These are phyloP conservation scores for Nycticryphes semicollaris DNA, from an alignment of 2,113 vertebrate species.

Conservation along the genomic window DNA sequence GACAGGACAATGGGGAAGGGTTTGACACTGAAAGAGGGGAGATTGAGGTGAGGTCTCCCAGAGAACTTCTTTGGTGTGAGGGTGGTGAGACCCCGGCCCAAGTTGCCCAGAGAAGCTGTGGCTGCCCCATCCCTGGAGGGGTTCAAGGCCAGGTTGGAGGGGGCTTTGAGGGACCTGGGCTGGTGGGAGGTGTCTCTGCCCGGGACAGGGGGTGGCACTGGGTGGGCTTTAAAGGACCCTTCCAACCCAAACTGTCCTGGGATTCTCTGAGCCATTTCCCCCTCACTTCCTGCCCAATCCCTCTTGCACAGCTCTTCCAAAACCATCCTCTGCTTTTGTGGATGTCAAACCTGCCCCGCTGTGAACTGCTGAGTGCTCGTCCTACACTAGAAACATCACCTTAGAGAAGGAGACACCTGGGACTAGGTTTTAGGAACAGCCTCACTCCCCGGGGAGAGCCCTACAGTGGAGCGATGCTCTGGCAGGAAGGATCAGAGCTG, in stretches of 20 bases:
- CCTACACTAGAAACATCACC: rapidly evolving
- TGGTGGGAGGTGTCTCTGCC: not conserved
- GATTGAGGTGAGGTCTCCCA: not conserved
- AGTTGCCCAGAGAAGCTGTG: not conserved
- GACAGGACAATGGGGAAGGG: not conserved
- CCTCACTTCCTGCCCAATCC: rapidly evolving
- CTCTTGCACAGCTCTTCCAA: not conserved
- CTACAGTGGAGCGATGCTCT: not conserved
- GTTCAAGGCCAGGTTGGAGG: not conserved
- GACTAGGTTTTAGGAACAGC: not conserved
- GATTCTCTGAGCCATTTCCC: not conserved
- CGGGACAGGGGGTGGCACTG: not conserved
- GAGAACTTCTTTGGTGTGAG: not conserved
- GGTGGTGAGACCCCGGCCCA: not conserved
- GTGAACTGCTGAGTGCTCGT: rapidly evolving
- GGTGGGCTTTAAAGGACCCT: not conserved
- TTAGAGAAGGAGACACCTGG: not conserved
- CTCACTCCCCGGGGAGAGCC: rapidly evolving
- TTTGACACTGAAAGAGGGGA: not conserved
- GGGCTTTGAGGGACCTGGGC: not conserved
- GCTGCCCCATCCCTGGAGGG: not conserved
- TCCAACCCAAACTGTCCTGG: not conserved
- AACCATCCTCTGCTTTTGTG: rapidly evolving
- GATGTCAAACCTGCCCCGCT: not conserved
- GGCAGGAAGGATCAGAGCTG: not conserved